phyloP scores from a whole-genome alignment of 2,113 vertebrate genomes.

The Typhlomys cinereus region DNA sequence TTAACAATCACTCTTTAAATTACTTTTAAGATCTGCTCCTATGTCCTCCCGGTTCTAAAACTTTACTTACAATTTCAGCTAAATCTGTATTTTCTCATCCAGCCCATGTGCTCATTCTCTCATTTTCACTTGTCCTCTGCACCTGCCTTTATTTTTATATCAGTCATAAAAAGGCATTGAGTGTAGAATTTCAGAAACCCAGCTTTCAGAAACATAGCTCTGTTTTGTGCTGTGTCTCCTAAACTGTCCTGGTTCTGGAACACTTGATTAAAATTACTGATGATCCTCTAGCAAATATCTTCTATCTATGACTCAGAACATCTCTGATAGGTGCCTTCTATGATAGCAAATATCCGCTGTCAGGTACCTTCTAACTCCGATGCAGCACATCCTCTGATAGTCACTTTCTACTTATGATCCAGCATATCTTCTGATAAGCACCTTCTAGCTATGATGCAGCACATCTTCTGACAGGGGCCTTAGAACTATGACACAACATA shows the following conservation, averaged over 20 bases:
- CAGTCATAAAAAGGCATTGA: background rate
- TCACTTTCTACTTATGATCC: too few species aligned
- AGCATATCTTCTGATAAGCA: too few species aligned
- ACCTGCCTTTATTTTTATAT: conserved; percentile 34
- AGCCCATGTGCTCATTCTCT: background rate
- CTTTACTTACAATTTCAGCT: conserved; percentile 45
- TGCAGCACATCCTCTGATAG: too few species aligned
- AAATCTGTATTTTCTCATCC: conserved; percentile 34
- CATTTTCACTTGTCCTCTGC: background rate
- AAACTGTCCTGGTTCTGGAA: background rate
- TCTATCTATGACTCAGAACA: background rate
- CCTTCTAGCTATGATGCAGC: too few species aligned
- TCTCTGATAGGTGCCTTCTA: too few species aligned
- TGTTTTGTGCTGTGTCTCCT: background rate
- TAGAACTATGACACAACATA: too few species aligned
- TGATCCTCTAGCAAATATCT: background rate
- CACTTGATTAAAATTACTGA: background rate
- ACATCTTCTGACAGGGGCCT: too few species aligned
- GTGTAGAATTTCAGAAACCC: conserved; percentile 9
- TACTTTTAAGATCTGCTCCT: conserved; percentile 58
- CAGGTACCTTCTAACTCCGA: too few species aligned
- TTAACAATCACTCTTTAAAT: conserved; percentile 67
- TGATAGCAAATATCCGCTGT: too few species aligned
- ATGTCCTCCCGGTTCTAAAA: conserved; percentile 28
- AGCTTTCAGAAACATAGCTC: background rate